phyloP scores from a whole-genome alignment of 2,113 vertebrate species.

The Kryptolebias marmoratus region DNA sequence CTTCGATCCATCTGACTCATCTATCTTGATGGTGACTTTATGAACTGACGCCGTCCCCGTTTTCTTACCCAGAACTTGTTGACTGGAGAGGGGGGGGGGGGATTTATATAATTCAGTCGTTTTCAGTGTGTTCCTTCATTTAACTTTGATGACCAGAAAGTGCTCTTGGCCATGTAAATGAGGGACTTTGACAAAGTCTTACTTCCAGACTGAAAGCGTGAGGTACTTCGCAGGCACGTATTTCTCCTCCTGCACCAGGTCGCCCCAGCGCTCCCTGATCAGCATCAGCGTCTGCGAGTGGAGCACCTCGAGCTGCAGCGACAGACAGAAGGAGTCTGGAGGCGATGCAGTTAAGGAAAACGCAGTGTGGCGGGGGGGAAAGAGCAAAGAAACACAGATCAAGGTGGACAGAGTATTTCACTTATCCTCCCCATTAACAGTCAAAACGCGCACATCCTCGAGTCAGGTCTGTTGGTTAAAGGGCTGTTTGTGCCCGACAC shows the following conservation, averaged over 20 bases:
- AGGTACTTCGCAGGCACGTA: conserved; percentile 95
- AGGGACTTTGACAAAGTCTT: conserved; percentile 66
- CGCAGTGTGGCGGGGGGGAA: neutral
- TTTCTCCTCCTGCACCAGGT: conserved; percentile 96
- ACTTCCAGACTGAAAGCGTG: conserved; percentile 97
- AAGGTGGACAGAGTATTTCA: conserved; percentile 29
- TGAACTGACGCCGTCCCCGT: conserved; percentile 93
- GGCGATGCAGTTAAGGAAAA: conserved; percentile 81
- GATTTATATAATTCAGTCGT: neutral
- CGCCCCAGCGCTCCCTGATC: conserved; percentile 97
- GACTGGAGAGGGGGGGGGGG: conserved; percentile 77
- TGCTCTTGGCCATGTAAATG: neutral
- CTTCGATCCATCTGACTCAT: conserved; percentile 95
- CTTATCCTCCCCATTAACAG: conserved; percentile 52
- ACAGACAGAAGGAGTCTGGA: conserved; percentile 97
- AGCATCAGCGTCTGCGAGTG: conserved; percentile 97
- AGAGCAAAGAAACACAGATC: conserved; percentile 11
- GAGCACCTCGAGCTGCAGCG: conserved; percentile 96
- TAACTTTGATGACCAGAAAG: neutral
- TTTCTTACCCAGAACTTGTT: conserved; percentile 96
- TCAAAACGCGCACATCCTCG: conserved; percentile 47
- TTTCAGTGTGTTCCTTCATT: neutral
- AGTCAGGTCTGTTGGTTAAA: conserved; percentile 48
- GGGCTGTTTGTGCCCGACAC: conserved; percentile 65
- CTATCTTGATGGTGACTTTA: conserved; percentile 97